phyloP scores from a whole-genome alignment of 2,888 invertebrate genomes.

The Melanargia galathea region DNA sequence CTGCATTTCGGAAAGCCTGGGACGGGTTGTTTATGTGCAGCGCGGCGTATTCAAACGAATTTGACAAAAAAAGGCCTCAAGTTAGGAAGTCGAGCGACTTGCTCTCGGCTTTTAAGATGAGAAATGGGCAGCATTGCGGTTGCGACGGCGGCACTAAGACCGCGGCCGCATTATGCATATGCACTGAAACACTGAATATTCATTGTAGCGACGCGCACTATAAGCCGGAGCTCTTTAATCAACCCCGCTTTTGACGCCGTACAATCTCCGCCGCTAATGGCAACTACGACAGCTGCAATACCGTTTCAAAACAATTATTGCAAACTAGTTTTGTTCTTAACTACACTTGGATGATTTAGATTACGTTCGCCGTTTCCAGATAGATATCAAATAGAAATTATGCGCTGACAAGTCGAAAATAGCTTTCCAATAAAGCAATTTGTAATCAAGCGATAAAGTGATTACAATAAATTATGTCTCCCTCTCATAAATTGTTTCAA shows the following conservation, averaged over 20 bases:
- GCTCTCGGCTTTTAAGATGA: constrained; percentile 73
- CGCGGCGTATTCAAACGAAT: constrained; percentile 23
- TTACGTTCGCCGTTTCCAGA: constrained; percentile 16
- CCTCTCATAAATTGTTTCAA: constrained; percentile 7
- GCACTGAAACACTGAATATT: constrained; percentile 75
- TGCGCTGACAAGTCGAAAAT: constrained; percentile 10
- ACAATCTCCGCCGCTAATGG: constrained; percentile 50
- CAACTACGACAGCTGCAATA: constrained; percentile 44
- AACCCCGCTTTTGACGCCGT: constrained; percentile 59
- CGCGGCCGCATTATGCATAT: constrained; percentile 70
- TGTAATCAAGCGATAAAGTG: constrained; percentile 19
- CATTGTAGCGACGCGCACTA: constrained; percentile 61
- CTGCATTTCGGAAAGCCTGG: neutral
- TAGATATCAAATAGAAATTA: constrained; percentile 14
- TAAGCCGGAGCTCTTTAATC: constrained; percentile 67
- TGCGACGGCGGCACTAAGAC: constrained; percentile 69
- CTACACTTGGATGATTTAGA: constrained; percentile 23
- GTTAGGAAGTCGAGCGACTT: constrained; percentile 50
- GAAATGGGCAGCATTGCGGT: constrained; percentile 72
- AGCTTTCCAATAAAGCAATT: constrained; percentile 18
- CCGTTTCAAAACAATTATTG: constrained; percentile 41
- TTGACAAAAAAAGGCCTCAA: constrained; percentile 35
- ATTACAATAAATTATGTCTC: constrained; percentile 6
- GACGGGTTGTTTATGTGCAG: constrained; percentile 13
- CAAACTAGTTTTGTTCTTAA: constrained; percentile 35